phyloP scores from a whole-genome alignment of 2,113 vertebrate species.

The Tricholaema leucomelas region DNA sequence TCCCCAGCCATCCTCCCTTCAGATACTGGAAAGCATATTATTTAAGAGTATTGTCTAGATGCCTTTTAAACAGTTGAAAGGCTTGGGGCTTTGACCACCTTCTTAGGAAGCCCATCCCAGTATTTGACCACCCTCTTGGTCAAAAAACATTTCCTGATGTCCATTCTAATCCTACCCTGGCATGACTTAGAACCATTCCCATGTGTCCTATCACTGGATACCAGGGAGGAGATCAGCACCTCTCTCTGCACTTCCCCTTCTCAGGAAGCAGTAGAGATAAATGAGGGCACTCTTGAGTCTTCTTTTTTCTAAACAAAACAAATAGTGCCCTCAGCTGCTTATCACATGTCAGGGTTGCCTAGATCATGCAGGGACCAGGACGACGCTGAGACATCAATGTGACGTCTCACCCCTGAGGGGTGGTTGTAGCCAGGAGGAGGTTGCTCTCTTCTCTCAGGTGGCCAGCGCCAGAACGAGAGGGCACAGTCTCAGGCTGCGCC shows the following conservation, averaged over 20 bases:
- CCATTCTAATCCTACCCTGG: background rate
- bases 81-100: background rate
- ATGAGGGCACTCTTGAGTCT: background rate
- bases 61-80: background rate
- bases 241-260: background rate
- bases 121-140: background rate
- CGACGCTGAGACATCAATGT: too few relatives aligned
- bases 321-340: background rate
- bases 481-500: too few relatives aligned
- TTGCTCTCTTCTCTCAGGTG: too few relatives aligned
- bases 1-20: too few relatives aligned
- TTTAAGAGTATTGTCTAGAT: background rate
- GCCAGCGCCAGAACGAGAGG: too few relatives aligned
- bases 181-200: background rate
- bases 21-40: accelerated
- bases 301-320: background rate
- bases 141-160: background rate
- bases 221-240: background rate
- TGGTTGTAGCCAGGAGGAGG: too few relatives aligned
- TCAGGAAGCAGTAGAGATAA: background rate
- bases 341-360: too few relatives aligned
- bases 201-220: background rate
- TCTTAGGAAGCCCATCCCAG: background rate
- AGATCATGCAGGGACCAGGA: too few relatives aligned
- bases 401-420: too few relatives aligned